Base-by-base conservation (phyloP, 2,888 invertebrate genomes). In the Cheilosia grossa region DNA sequence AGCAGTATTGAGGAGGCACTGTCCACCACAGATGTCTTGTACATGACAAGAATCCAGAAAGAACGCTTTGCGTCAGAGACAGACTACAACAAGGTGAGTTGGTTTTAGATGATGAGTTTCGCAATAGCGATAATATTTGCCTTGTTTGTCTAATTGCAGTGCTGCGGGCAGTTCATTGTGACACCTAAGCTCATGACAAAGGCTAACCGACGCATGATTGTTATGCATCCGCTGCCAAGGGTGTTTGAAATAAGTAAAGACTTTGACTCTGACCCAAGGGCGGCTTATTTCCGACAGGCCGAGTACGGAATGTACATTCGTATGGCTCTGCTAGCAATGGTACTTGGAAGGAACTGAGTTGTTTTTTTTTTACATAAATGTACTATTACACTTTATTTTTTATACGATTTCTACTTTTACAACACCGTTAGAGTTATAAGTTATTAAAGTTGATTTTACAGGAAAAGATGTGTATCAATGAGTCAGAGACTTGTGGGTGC, bases 231-330 rank as follows among this genome's bases (percentile, higher is more conserved):
- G 0, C 92, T 99, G 85, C 99, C 99, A 0, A 94, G 99, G 53
- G 95, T 98, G 0, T 96, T 96, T 90, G 99, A 99, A 93, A 99
- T 99, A 88, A 98, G 98, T 88, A 94, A 96, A 0, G 97, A 98
- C 88, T 97, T 99, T 89, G 99, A 99, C 92, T 95, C 95, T 0
- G 99, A 99, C 92, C 98, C 98, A 0, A 94, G 99, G 63, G 99
- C 99, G 0, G 99, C 99, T 0, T 99, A 99, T 92, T 99, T 99
- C 94, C 94, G 99, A 21, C 99, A 99, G 93, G 98, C 98, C 0
- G 98, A 99, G 91, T 97, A 97, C 90, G 99, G 99, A 86, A 97
- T 99, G 96, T 99, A 97, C 90, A 97, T 99, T 19, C 94, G 99
- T 66, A 99, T 99, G 99, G 99, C 99, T 0, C 93, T 99, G 2